Percentiles rank a stretch among this genome's conserved stretches.
These are phyloP conservation scores for Leptopilina clavipes DNA, from an alignment of 1,140 invertebrate genomes.

Conservation along the genomic window DNA sequence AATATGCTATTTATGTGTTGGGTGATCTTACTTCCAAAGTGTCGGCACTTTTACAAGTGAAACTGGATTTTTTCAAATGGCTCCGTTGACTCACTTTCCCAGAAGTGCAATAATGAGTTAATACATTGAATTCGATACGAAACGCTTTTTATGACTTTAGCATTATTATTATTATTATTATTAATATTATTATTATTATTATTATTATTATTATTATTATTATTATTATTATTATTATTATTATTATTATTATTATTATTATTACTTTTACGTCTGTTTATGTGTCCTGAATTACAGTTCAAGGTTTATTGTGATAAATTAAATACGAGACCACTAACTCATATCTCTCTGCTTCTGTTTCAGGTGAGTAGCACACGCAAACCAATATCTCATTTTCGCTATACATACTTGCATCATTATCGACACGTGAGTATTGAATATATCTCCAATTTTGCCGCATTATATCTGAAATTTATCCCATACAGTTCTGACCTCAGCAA, in stretches of 20 bases:
- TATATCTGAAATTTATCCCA: no score
- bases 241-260: not conserved
- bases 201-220: no score
- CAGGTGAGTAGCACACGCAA: slow-evolving; percentile 53
- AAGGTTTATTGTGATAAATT: slow-evolving; percentile 17
- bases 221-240: not conserved
- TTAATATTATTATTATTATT: no score
- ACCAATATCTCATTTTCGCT: slow-evolving; percentile 35
- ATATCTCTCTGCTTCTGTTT: slow-evolving; percentile 43
- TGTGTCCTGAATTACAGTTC: slow-evolving; percentile 11
- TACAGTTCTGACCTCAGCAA: no score
- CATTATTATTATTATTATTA: no score
- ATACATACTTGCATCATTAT: slow-evolving; percentile 1
- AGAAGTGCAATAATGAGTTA: slow-evolving; percentile 1
- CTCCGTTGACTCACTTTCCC: not conserved
- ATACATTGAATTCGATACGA: not conserved
- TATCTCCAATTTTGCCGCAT: no score
- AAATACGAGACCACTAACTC: slow-evolving; percentile 23
- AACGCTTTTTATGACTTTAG: slow-evolving; percentile 10
- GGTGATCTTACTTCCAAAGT: no score
- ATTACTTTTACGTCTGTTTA: not conserved
- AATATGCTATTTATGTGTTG: no score
- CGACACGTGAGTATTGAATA: slow-evolving; percentile 45
- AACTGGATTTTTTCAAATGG: no score
- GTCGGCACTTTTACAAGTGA: no score